phyloP scores from a whole-genome alignment of 2,888 invertebrate species.

The Drosophila anceps region DNA sequence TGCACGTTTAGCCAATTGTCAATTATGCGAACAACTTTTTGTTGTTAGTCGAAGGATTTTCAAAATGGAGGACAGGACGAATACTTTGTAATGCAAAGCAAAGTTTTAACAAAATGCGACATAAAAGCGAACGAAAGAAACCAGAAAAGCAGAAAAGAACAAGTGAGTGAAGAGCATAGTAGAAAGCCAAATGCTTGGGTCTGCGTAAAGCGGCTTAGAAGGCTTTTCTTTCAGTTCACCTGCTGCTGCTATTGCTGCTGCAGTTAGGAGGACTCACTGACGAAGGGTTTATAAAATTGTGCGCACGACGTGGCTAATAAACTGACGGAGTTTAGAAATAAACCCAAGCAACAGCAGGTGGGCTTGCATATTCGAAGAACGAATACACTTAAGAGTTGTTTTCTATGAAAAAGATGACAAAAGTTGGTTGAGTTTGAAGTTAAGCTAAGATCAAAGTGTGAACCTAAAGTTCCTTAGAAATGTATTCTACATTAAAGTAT shows the following conservation, averaged over 20 bases:
- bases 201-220: conserved; percentile 55
- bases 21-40: conserved; percentile 49
- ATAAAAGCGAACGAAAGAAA: conserved; percentile 51
- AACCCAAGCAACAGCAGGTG: conserved; percentile 23
- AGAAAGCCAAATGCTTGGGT: conserved; percentile 47
- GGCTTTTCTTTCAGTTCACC: conserved; percentile 60
- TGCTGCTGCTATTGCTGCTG: conserved; percentile 6
- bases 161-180: conserved; percentile 7
- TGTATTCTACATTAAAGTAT: too few species aligned
- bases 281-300: conserved; percentile 55
- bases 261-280: conserved; percentile 32
- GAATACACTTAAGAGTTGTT: conserved; percentile 22
- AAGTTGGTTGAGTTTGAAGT: neutral
- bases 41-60: conserved; percentile 16
- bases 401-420: neutral
- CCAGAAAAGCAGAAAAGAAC: conserved; percentile 3
- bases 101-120: conserved; percentile 56
- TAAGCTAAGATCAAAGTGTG: neutral
- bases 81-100: conserved; percentile 65
- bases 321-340: conserved; percentile 42
- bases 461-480: neutral
- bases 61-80: conserved; percentile 21
- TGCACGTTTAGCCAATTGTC: conserved; percentile 55
- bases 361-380: neutral
- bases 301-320: conserved; percentile 73